Percentiles rank a stretch among this genome's conserved stretches.
phyloP scores from a whole-genome alignment of 1,140 invertebrate genomes.

The Apis mellifera region DNA sequence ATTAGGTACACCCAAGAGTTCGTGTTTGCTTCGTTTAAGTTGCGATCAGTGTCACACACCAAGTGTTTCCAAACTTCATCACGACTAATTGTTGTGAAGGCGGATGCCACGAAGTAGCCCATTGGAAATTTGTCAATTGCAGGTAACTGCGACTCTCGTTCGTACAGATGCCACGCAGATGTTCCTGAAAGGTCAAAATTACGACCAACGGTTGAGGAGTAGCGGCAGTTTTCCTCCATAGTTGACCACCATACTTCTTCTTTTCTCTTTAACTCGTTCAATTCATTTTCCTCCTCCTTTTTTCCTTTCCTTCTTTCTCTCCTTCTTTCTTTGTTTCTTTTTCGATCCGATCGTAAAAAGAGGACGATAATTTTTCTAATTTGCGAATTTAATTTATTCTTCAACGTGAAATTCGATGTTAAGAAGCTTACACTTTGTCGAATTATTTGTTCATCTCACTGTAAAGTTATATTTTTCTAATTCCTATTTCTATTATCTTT shows the following conservation, averaged over 20 bases:
- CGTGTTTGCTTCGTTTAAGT: constrained; percentile 40
- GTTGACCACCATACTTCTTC: background rate
- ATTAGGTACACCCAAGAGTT: constrained; percentile 26
- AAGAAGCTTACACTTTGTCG: too few species aligned
- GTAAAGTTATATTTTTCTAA: too few species aligned
- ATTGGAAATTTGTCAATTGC: constrained; percentile 69
- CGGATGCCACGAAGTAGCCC: constrained; percentile 56
- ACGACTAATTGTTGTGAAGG: constrained; percentile 64
- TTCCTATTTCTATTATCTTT: too few species aligned
- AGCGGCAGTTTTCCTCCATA: constrained; percentile 33
- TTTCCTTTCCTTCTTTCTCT: background rate
- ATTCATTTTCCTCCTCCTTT: background rate
- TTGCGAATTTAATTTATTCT: background rate
- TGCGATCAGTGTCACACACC: constrained; percentile 60
- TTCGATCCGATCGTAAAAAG: background rate
- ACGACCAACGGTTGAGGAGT: constrained; percentile 55
- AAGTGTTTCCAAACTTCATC: constrained; percentile 61
- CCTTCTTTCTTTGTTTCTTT: constrained; percentile 3
- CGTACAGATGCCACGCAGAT: constrained; percentile 60
- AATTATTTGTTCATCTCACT: too few species aligned
- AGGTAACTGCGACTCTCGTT: constrained; percentile 61
- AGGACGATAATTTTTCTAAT: background rate
- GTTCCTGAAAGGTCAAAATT: constrained; percentile 66
- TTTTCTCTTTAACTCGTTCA: background rate
- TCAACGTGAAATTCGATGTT: background rate